Evolutionary conservation across 1,140 invertebrate species (phyloP), one percentile per base, ranked within the genome.

Genomic region (Atta colombica): DNA sequence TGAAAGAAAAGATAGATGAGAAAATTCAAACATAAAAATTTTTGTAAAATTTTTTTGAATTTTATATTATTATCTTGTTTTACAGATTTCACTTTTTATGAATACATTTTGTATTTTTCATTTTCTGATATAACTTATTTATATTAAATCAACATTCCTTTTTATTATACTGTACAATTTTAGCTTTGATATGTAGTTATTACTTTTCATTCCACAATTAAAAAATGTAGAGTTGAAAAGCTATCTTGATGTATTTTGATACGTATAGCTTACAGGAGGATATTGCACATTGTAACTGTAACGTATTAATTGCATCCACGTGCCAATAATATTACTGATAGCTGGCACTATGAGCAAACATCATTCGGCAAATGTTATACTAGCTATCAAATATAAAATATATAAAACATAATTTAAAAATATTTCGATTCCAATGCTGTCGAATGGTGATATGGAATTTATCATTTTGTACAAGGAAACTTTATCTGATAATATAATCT

Each of bases 271-370:
- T 66, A 51, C 10, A 55, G 21, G 39, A 55, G 10, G 5, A 39
- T 66, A 78, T 78, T 39, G 49, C 35, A 35, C 10, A 18, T 66
- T 65, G 10, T 31, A 18, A 80, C 45, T 28, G 7, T 7, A 69
- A 55, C 8, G 1, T 71, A 71, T 81, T 81, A 45, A 81, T 81
- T 69, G 49, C 31, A 69, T 71, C 18, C 21, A 71, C 35, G 16
- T 71, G 21, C 10, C 65, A 81, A 81, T 81, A 58, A 81, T 81
- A 31, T 71, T 8, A 81, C 10, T 61, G 71, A 74, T 51, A 35
- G 7, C 16, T 45, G 31, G 1, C 10, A 28, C 8, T 21, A 71
- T 58, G 18, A 81, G 60, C 21, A 81, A 81, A 71, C 10, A 81
- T 81, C 8, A 68, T 55, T 55, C 21, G 16, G 5, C 21, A 53